Evolutionary conservation across 2,888 invertebrate species (phyloP).

Genomic region (Eudasyphora cyanicolor): DNA sequence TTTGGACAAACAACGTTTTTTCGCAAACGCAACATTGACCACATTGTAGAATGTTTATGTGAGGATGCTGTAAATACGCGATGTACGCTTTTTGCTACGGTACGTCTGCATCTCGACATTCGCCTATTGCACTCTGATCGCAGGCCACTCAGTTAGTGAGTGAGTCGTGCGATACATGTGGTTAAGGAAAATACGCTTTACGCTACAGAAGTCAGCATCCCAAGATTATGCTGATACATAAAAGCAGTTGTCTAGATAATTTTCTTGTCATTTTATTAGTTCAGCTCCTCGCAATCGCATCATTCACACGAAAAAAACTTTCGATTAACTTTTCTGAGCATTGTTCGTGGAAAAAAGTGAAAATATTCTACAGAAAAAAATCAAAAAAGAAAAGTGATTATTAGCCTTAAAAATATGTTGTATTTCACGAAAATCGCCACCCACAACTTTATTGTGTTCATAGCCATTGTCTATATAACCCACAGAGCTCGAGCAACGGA

Average conservation of each 20-base stretch:
- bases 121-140: slow-evolving; percentile 27
- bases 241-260: slow-evolving; percentile 57
- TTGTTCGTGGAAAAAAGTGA: background rate
- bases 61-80: too few species aligned
- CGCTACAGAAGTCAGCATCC: background rate
- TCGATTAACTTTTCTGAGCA: slow-evolving; percentile 8
- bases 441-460: slow-evolving; percentile 27
- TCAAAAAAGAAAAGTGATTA: background rate
- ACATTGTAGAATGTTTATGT: background rate
- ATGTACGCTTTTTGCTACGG: background rate
- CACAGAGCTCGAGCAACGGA: slow-evolving; percentile 30
- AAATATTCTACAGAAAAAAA: background rate
- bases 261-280: slow-evolving; percentile 60
- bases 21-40: background rate
- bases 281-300: slow-evolving; percentile 52
- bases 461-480: slow-evolving; percentile 29
- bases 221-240: slow-evolving; percentile 48
- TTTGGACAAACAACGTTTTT: background rate
- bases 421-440: slow-evolving; percentile 23
- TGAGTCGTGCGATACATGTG: background rate
- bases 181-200: slow-evolving; percentile 18
- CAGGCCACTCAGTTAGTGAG: too few species aligned
- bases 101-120: slow-evolving; percentile 1
- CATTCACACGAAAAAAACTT: slow-evolving; percentile 5
- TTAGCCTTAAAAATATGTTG: slow-evolving; percentile 37